Conservation (phyloP, 2,888 invertebrate species). For the Chymomyza fuscimana region DNA sequence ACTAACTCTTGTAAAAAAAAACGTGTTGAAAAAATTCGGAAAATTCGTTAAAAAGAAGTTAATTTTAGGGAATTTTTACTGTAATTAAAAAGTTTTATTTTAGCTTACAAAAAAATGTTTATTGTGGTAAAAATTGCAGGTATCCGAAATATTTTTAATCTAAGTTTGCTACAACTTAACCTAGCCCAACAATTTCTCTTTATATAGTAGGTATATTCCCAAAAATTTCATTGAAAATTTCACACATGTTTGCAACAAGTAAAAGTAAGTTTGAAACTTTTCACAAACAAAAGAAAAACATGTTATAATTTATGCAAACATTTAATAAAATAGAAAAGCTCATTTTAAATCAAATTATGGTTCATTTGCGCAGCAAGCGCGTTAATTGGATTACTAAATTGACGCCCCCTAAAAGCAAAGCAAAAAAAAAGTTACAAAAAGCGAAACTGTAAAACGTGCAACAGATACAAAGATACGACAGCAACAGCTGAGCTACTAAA, state of each 20-base stretch:
- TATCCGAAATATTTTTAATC: too few relatives aligned
- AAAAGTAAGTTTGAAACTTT: conserved; percentile 27
- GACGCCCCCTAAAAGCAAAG: conserved; percentile 40
- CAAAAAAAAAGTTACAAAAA: conserved; percentile 22
- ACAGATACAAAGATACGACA: conserved; percentile 33
- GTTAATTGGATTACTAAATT: conserved; percentile 70
- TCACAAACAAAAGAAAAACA: neutral
- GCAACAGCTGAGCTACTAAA: conserved; percentile 13
- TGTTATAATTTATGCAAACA: conserved; percentile 47
- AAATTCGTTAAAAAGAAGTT: too few relatives aligned
- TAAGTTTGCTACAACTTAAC: too few relatives aligned
- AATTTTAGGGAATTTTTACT: too few relatives aligned
- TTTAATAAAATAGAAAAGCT: conserved; percentile 37
- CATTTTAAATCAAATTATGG: conserved; percentile 46
- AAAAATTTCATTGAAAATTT: conserved; percentile 20
- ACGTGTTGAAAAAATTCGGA: too few relatives aligned
- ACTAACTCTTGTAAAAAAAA: too few relatives aligned
- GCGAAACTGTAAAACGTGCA: conserved; percentile 31
- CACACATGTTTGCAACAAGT: conserved; percentile 51
- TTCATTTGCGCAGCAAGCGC: conserved; percentile 61
- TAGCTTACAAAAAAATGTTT: too few relatives aligned
- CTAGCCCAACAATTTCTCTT: too few relatives aligned
- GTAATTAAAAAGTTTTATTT: too few relatives aligned
- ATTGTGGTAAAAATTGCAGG: too few relatives aligned
- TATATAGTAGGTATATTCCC: neutral